Conservation (phyloP, 2,888 invertebrate genomes). For the Seira musarum region DNA sequence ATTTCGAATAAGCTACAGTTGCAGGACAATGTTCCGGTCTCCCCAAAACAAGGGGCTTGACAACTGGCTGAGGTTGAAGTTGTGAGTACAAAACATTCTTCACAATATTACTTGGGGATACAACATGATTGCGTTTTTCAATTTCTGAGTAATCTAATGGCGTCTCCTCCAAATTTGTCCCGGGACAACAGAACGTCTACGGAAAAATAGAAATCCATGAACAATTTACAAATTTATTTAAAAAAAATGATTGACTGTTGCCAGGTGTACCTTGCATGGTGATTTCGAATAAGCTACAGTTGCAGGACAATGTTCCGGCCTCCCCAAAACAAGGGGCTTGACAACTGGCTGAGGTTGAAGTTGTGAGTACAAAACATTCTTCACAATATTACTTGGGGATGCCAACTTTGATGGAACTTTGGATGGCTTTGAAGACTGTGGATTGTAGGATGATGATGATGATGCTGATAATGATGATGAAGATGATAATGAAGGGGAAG, state of each 20-base stretch:
- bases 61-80: constrained; percentile 35
- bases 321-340: constrained; percentile 64
- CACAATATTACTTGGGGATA: constrained; percentile 41
- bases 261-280: constrained; percentile 68
- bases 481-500: constrained; percentile 14
- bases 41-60: constrained; percentile 64
- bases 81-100: no score
- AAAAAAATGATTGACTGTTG: no score
- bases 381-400: constrained; percentile 57
- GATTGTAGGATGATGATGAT: constrained; percentile 35
- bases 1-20: constrained; percentile 62
- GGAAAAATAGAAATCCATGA: no score
- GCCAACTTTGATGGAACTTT: constrained; percentile 59
- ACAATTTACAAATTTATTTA: no score
- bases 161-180: constrained; percentile 59
- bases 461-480: no score
- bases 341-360: constrained; percentile 38
- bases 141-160: constrained; percentile 65
- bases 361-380: constrained; percentile 56
- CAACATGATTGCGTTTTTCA: constrained; percentile 65
- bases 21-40: constrained; percentile 64
- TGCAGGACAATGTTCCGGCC: constrained; percentile 63
- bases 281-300: constrained; percentile 64
- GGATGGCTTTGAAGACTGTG: constrained; percentile 61
- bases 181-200: constrained; percentile 67